phyloP scores from a whole-genome alignment of 1,140 invertebrate species.

The Aphelenchoides avenae region DNA sequence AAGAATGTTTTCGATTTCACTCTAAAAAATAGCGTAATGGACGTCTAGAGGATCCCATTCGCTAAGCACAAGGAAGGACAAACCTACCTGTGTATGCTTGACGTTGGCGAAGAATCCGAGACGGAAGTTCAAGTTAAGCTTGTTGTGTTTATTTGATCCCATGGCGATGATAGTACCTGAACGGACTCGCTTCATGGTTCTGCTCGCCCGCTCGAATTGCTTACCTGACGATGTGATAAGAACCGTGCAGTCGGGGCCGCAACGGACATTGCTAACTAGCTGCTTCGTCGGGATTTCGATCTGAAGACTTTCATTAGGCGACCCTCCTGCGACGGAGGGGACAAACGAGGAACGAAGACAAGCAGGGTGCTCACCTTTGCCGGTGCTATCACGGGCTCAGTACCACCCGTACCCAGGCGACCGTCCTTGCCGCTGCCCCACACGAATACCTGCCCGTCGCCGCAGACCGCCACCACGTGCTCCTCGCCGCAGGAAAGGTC shows the following conservation, averaged over 20 bases:
- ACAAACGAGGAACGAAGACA: neutral
- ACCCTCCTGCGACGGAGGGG: too few relatives aligned
- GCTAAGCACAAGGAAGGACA: constrained; percentile 12
- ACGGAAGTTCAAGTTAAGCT: constrained; percentile 67
- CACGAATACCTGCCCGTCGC: constrained; percentile 67
- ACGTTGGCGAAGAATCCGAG: constrained; percentile 61
- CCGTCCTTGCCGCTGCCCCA: constrained; percentile 70
- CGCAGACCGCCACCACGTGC: constrained; percentile 68
- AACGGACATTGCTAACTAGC: constrained; percentile 62
- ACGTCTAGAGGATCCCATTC: constrained; percentile 10
- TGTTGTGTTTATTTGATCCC: constrained; percentile 70
- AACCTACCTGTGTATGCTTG: constrained; percentile 33
- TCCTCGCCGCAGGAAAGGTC: constrained; percentile 68
- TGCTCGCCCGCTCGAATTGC: constrained; percentile 62
- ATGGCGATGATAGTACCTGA: constrained; percentile 68
- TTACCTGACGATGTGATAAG: constrained; percentile 68
- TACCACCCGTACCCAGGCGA: constrained; percentile 67
- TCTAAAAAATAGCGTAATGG: constrained; percentile 45
- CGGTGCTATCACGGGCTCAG: constrained; percentile 63
- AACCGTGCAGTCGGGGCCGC: constrained; percentile 66
- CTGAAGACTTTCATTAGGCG: too few relatives aligned
- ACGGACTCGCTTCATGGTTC: constrained; percentile 66
- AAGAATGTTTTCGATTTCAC: constrained; percentile 62
- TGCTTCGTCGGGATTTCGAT: constrained; percentile 42
- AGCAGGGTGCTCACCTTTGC: constrained; percentile 15